Evolutionary conservation across 2,888 invertebrate genomes (phyloP), one percentile per base, ranked within the genome.

Genomic region (Oligia strigilis): DNA sequence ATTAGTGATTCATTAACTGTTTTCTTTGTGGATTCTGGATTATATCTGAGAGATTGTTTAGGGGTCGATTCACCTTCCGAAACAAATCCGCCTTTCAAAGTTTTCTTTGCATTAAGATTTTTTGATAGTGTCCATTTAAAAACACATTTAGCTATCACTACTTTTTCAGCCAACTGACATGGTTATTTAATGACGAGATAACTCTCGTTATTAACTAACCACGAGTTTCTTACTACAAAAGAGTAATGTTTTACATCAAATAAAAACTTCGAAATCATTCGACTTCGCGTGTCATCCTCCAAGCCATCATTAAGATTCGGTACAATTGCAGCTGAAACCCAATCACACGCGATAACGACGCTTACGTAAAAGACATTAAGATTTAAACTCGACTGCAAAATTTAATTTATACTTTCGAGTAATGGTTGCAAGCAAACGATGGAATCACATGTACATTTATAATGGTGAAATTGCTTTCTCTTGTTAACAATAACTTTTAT

Each of bases 381-480:
- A 82, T 80, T 79, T 78, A 85, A 81, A 87, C 75, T 89, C 67
- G 75, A 62, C 55, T 88, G 79, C 75, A 80, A 87, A 90, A 83
- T 71, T 82, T 87, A 92, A 94, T 94, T 93, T 92, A 89, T 91
- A 92, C 91, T 87, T 89, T 87, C 88, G 80, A 84, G 84, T 85
- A 83, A 89, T 91, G 90, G 86, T 84, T 75, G 81, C 80, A 85
- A 85, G 91, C 90, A 92, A 94, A 94, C 91, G 94, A 93, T 93
- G 91, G 92, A 87, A 94, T 94, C 93, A 93, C 94, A 93, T 94
- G 94, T 92, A 92, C 90, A 91, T 92, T 92, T 91, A 86, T 91
- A 90, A 89, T 89, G 84, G 91, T 88, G 91, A 92, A 89, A 91
- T 90, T 89, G 90, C 95, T 95, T 95, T 95, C 94, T 91, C 95